Evolutionary conservation across 2,888 invertebrate species (phyloP).

Genomic region (Heliconius aoede): DNA sequence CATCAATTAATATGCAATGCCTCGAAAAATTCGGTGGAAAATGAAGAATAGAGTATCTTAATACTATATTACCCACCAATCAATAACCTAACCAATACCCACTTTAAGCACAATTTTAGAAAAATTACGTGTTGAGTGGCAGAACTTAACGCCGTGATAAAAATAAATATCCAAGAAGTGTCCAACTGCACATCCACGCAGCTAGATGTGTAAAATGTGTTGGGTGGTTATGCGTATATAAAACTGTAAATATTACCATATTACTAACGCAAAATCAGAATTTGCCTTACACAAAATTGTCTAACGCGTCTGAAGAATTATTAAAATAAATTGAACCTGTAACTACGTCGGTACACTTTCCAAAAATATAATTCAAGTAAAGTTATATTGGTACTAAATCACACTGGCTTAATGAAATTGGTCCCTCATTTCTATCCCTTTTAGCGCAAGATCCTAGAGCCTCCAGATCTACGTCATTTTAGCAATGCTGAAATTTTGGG

Average conservation of each 20-base stretch:
- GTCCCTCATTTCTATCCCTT: neutral
- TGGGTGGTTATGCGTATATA: too few relatives aligned
- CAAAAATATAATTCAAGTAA: neutral
- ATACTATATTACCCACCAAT: too few relatives aligned
- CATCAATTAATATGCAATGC: too few relatives aligned
- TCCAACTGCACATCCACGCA: neutral
- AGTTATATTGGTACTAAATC: slow-evolving; percentile 1
- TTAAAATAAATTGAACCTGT: neutral
- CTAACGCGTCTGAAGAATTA: neutral
- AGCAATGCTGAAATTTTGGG: too few relatives aligned
- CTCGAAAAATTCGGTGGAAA: too few relatives aligned
- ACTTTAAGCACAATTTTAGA: too few relatives aligned
- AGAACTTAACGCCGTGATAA: neutral
- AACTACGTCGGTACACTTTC: neutral
- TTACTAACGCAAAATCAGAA: neutral
- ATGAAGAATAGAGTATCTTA: too few relatives aligned
- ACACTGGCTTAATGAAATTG: slow-evolving; percentile 23
- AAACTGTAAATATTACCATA: neutral
- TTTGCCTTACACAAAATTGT: neutral
- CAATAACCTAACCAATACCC: too few relatives aligned
- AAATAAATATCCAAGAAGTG: neutral
- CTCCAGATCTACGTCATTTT: too few relatives aligned
- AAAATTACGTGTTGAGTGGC: too few relatives aligned
- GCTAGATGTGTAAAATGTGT: too few relatives aligned
- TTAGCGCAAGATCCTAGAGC: too few relatives aligned